Evolutionary conservation across 2,797 vertebrate genomes (phyloP).

Genomic region (Ctenopoma kingsleyae): DNA sequence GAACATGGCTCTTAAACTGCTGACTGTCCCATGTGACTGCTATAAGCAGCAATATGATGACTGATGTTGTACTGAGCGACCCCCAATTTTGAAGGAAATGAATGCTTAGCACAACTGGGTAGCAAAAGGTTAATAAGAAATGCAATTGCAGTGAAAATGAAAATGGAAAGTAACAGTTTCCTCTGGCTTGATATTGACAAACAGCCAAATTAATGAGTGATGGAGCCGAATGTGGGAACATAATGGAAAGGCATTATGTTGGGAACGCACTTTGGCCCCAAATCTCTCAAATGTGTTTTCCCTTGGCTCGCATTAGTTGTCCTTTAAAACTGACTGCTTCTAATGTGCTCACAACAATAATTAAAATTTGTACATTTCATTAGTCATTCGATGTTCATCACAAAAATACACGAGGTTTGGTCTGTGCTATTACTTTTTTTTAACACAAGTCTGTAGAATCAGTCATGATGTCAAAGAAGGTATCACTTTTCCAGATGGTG

Average conservation of each 20-base stretch:
- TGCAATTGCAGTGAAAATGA: background rate
- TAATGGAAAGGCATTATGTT: background rate
- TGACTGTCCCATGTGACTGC: background rate
- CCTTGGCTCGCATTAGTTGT: background rate
- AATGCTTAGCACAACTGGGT: background rate
- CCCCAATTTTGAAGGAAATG: background rate
- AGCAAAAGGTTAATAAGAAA: constrained; percentile 13
- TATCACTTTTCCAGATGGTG: constrained; percentile 28
- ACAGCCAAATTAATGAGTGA: background rate
- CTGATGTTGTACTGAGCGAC: background rate
- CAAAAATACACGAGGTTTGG: background rate
- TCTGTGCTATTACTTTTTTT: background rate
- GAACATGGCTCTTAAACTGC: background rate
- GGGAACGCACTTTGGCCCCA: too few species aligned
- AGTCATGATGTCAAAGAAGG: constrained; percentile 2
- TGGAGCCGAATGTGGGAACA: background rate
- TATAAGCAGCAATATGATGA: background rate
- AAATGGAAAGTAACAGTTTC: background rate
- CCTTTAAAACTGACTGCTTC: constrained; percentile 2
- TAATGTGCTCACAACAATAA: background rate
- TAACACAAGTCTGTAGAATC: constrained; percentile 3
- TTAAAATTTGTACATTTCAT: background rate
- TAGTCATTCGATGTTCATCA: constrained; percentile 2
- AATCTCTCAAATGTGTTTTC: background rate
- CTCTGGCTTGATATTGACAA: background rate